Conservation (phyloP, 2,888 invertebrate species). For the Ceriagrion tenellum region DNA sequence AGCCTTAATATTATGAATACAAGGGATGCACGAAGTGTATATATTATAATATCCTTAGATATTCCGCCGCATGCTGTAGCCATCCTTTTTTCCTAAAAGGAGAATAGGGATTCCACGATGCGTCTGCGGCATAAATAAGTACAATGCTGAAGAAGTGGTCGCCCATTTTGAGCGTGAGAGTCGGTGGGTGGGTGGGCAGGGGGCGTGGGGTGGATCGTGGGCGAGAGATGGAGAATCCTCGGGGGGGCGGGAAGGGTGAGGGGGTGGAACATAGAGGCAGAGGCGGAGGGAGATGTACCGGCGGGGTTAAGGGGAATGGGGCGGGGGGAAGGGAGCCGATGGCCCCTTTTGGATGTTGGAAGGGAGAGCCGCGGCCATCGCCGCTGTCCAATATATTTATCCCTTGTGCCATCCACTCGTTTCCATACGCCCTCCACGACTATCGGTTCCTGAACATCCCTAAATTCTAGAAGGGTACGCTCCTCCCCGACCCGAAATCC, state of each 20-base stretch:
- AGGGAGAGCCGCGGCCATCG: constrained; percentile 1
- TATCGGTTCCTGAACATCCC: constrained; percentile 65
- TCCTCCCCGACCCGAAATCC: background rate
- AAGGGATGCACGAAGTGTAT: constrained; percentile 36
- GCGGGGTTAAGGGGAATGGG: background rate
- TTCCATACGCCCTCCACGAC: constrained; percentile 63
- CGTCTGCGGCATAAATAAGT: constrained; percentile 23
- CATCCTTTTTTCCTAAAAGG: constrained; percentile 1
- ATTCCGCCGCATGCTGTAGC: constrained; percentile 14
- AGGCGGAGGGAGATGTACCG: too few species aligned
- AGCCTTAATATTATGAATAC: constrained; percentile 28
- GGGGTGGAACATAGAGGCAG: background rate
- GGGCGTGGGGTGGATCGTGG: background rate
- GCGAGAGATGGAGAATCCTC: background rate
- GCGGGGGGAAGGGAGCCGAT: background rate
- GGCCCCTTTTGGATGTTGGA: background rate
- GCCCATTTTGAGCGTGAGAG: background rate
- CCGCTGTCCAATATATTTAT: constrained; percentile 64
- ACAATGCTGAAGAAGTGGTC: constrained; percentile 40
- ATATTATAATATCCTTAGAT: constrained; percentile 21
- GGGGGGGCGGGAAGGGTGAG: background rate
- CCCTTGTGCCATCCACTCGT: constrained; percentile 54
- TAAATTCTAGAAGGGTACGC: constrained; percentile 37
- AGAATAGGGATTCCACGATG: constrained; percentile 28
- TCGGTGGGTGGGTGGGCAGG: background rate